Base-by-base conservation (phyloP, 2,113 vertebrate genomes). In the Eublepharis macularius region DNA sequence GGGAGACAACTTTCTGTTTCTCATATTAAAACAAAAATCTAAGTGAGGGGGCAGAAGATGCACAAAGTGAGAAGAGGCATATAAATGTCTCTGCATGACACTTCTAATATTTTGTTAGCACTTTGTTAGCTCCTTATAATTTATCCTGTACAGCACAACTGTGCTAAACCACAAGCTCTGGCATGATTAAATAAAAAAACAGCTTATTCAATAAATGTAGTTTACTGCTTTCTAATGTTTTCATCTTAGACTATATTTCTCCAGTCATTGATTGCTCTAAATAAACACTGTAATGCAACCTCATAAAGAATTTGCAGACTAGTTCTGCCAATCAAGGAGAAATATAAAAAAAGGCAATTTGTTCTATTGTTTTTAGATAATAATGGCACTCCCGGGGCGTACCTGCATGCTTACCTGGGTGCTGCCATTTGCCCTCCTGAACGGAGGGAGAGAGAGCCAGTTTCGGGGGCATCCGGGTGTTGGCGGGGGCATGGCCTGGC, bases 1-100 rank as follows among this genome's bases (percentile, higher is more conserved):
- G n/a, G n/a, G 84, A 82, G 45, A 63, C n/a, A 32, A 32, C 80
- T 94, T 94, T 94, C 88, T 66, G 34, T 81, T 83, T 91, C 79
- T 84, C 24, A 43, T 86, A 34, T 16, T 39, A 88, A n/a, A n/a
- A 81, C 4, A 68, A 87, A 88, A 47, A 43, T n/a, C 26, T 87
- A 84, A 51, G 17, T 45, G 8, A n/a, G 60, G 84, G 0, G 0
- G 29, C 21, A 73, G 54, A 41, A 47, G 1, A 14, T 24, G 32
- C 3, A 80, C 60, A 87, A 65, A 32, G 83, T 24, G 68, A 54
- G 29, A 76, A 81, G 68, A 76, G 54, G 47, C 63, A n/a, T 68
- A 3, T 1, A 54, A 60, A 34, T 34, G 43, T 49, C 32, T 8
- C 6, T 83, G 0, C 29, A 63, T 19, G 41, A 74, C 51, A 5